Evolutionary conservation across 2,888 invertebrate species (phyloP), one percentile per base, ranked within the genome.

Genomic region (Meganola albula): DNA sequence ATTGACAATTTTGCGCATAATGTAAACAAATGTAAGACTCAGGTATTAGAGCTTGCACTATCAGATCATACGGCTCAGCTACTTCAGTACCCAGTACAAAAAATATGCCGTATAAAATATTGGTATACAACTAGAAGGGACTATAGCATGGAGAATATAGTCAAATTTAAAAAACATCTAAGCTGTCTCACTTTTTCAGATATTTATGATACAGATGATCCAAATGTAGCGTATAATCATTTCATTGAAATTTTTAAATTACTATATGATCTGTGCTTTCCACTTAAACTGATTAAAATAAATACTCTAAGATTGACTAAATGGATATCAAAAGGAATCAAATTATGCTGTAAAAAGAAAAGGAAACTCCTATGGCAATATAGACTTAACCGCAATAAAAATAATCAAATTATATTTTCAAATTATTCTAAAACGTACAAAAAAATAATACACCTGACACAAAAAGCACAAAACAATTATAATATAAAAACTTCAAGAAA

Each of bases 201-300:
- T n/a, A 10, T 30, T 10, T 30, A 24, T 16, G 7, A 11, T 10
- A 10, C n/a, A 13, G 3, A 24, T 11, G 9, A 24, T 10, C 18
- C 30, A 8, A 13, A 30, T 13, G 4, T 4, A 7, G 30, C 30
- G 8, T 30, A 13, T 10, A 24, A 27, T 23, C 7, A 11, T 5
- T 26, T 27, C 18, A n/a, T 5, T 27, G 14, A 7, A 8, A 5
- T 14, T 6, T 27, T 27, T 13, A n/a, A 10, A 10, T 10, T 27
- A 1, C 9, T 33, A 10, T 33, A 33, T 8, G 10, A 33, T 3
- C 10, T 27, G 13, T 33, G 33, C 12, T 33, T 33, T 23, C 33
- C 27, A 3, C 16, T 14, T 11, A 18, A 4, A 20, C 10, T 7
- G 11, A 11, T 31, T 9, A 31, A 20, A 31, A 9, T 18, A 12